Base-by-base conservation (phyloP, 2,888 invertebrate genomes). In the Eupithecia subfuscata region DNA sequence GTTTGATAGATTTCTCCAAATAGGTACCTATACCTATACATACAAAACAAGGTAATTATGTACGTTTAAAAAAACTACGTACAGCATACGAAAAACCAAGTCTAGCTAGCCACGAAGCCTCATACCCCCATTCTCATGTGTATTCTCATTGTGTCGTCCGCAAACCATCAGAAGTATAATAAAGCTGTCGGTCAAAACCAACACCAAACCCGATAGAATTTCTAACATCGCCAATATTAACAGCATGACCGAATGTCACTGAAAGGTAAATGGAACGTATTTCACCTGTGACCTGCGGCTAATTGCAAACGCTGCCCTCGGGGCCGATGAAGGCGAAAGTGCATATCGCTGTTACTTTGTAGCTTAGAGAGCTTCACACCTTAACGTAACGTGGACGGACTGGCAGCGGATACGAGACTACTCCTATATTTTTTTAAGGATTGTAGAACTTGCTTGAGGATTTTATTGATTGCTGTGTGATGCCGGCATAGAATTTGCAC, bases 271-370 rank as follows among this genome's bases (percentile, higher is more conserved):
- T 88, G 85, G 85, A 86, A 86, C 84, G 74, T 84, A 85, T 84
- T 84, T 88, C 87, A 89, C 89, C 89, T 89, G 89, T 87, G 89
- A 90, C 88, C 89, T 87, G 86, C 88, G 85, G 88, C 90, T 91
- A 92, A 92, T 91, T 92, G 88, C 87, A 84, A 89, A 89, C 88
- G 87, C 84, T 81, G 83, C 86, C 87, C 84, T 85, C 82, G 78
- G 87, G 84, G 86, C 85, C 85, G 84, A 88, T 88, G 88, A 89
- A 87, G 86, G 89, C 79, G 89, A 90, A 89, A 91, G 91, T 90
- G 90, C 90, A 90, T 88, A 90, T 86, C 86, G 82, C 84, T 68
- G 56, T 73, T 64, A 56, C 40, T 72, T 56, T 56, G 70, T 67
- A 43, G 65, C 18, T 65, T 37, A 30, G 60, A 1, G 7, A 30